A percentile compares a stretch with the other conserved stretches of the same genome.
phyloP scores from a whole-genome alignment of 2,888 invertebrate species.

The Terebella lapidaria region DNA sequence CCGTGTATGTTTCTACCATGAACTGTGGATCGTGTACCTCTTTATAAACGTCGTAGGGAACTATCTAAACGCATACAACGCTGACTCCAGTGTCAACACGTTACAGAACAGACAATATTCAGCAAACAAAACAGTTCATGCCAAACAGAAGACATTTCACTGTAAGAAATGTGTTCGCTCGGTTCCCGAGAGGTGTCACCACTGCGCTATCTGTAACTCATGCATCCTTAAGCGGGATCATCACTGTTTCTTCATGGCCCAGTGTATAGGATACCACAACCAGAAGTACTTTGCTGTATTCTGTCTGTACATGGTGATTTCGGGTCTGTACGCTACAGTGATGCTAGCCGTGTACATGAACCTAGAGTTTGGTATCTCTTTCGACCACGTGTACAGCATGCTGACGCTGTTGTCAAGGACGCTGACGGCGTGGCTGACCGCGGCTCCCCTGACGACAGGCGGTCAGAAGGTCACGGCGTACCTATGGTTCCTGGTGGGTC shows the following conservation, averaged over 20 bases:
- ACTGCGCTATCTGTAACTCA: constrained; percentile 27
- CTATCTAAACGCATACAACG: background rate
- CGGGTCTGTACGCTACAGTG: constrained; percentile 26
- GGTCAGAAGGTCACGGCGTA: background rate
- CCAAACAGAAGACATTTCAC: background rate
- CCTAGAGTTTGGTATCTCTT: constrained; percentile 14
- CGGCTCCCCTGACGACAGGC: too few relatives aligned
- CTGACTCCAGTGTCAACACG: background rate
- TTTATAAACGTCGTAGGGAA: background rate
- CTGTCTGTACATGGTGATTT: constrained; percentile 31
- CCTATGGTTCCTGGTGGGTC: constrained; percentile 17
- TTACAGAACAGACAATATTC: too few relatives aligned
- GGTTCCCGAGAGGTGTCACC: constrained; percentile 25
- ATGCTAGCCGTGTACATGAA: constrained; percentile 18
- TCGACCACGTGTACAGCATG: constrained; percentile 12
- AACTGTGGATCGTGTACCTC: background rate
- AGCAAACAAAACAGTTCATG: too few relatives aligned
- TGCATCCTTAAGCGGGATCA: constrained; percentile 40
- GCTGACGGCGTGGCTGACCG: background rate
- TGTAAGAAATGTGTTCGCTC: constrained; percentile 18
- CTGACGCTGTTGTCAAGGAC: too few relatives aligned
- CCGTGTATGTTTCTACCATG: too few relatives aligned
- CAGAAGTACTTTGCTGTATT: constrained; percentile 39
- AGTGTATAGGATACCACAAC: constrained; percentile 39
- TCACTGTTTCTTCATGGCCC: constrained; percentile 41